Conservation (phyloP, 2,888 invertebrate species). For the Mystacides longicornis region DNA sequence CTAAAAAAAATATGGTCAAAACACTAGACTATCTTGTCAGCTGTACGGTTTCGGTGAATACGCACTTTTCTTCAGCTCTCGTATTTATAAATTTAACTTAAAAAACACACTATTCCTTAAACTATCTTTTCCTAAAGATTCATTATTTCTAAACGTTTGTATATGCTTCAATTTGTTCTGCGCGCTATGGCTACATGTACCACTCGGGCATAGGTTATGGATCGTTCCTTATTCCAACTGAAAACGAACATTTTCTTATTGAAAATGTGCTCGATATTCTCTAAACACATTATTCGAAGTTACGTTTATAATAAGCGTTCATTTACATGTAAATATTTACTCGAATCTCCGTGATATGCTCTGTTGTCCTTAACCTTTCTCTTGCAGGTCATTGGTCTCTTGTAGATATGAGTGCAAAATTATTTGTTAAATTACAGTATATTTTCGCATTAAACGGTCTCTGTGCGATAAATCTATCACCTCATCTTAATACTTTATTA, state of each 20-base stretch:
- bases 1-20: conserved; percentile 11
- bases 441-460: too few relatives aligned
- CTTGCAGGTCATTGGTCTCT: conserved; percentile 21
- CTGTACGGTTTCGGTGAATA: conserved; percentile 46
- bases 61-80: conserved; percentile 35
- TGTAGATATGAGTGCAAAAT: background rate
- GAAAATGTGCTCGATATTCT: too few relatives aligned
- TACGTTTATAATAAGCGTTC: too few relatives aligned
- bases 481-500: too few relatives aligned
- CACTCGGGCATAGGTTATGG: conserved; percentile 19
- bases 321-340: too few relatives aligned
- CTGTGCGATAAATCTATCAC: too few relatives aligned
- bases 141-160: background rate
- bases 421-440: too few relatives aligned
- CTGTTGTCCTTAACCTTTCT: conserved; percentile 20
- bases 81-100: conserved; percentile 11
- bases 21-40: conserved; percentile 40
- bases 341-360: conserved; percentile 3
- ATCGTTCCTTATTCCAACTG: conserved; percentile 15
- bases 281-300: too few relatives aligned
- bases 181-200: conserved; percentile 1
- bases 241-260: too few relatives aligned
- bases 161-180: background rate
- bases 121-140: background rate
- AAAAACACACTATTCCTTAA: conserved; percentile 8